These are phyloP conservation scores for Heteromyza rotundicornis DNA, from an alignment of 2,888 invertebrate species.

Conservation along the genomic window DNA sequence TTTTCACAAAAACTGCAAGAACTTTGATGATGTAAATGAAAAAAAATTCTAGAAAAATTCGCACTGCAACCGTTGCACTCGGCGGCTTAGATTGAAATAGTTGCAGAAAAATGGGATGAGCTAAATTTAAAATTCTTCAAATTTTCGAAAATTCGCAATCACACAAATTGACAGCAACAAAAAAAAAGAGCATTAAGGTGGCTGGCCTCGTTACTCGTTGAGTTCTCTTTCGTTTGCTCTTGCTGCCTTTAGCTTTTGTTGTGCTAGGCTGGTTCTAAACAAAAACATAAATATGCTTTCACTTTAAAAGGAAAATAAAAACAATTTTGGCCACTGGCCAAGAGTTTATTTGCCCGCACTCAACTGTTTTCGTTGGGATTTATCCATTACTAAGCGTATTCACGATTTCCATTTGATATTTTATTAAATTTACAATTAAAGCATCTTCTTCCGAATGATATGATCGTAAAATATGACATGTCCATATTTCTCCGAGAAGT, in stretches of 20 bases:
- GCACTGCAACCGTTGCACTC: conserved; percentile 32
- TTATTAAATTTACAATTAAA: no score
- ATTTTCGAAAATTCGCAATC: background rate
- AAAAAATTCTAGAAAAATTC: conserved; percentile 14
- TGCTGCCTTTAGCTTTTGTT: conserved; percentile 43
- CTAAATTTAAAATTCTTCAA: conserved; percentile 43
- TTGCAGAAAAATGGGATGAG: conserved; percentile 30
- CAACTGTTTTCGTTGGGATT: no score
- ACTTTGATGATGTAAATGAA: conserved; percentile 46
- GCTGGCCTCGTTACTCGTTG: background rate
- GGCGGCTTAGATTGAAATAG: conserved; percentile 38
- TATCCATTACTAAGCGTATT: no score
- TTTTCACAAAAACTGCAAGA: no score
- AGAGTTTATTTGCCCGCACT: no score
- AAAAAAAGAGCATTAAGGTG: background rate
- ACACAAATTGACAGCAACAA: background rate
- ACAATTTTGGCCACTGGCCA: no score
- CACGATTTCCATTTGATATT: no score
- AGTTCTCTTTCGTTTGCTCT: background rate
- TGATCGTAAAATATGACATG: conserved; percentile 84
- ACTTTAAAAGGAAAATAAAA: no score
- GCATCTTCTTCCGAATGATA: conserved; percentile 70
- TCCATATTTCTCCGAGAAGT: conserved; percentile 72
- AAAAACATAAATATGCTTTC: no score
- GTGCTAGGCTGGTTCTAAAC: conserved; percentile 56